Conservation (phyloP, 2,113 vertebrate genomes). For the Pollachius pollachius region DNA sequence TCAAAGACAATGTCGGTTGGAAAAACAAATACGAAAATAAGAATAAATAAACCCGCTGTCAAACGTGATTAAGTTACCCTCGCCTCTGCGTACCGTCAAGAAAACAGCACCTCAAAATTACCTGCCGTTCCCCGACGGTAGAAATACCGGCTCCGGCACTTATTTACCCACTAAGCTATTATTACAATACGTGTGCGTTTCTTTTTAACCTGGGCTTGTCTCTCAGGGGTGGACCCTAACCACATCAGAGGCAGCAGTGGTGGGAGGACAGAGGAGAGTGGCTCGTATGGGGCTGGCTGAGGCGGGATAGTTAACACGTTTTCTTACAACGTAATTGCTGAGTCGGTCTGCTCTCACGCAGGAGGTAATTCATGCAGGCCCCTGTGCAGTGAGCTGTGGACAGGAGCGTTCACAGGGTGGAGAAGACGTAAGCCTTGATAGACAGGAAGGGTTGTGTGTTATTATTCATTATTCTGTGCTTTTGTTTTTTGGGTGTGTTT, state of each 20-base stretch:
- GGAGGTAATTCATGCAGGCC: not conserved
- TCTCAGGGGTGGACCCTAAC: too few species aligned
- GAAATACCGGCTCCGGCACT: conserved; percentile 23
- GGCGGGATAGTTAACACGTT: conserved; percentile 1
- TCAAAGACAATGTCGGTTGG: too few species aligned
- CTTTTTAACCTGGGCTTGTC: too few species aligned
- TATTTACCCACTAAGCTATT: conserved; percentile 41
- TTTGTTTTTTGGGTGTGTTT: too few species aligned
- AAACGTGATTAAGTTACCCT: conserved; percentile 50
- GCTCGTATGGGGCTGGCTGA: too few species aligned
- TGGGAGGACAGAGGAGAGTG: too few species aligned
- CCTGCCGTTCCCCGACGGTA: conserved; percentile 13
- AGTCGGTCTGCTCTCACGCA: not conserved
- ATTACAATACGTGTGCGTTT: conserved; percentile 10
- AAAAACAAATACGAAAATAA: not conserved
- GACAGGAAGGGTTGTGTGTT: too few species aligned
- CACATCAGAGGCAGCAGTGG: not conserved
- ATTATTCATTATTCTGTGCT: too few species aligned
- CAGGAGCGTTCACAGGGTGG: too few species aligned
- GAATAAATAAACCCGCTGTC: conserved; percentile 36
- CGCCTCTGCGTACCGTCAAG: conserved; percentile 19
- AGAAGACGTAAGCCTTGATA: too few species aligned
- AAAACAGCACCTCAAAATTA: conserved; percentile 28
- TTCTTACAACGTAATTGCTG: not conserved
- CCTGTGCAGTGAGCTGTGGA: too few species aligned